phyloP scores from a whole-genome alignment of 2,797 vertebrate species.

The Etheostoma nigrum region DNA sequence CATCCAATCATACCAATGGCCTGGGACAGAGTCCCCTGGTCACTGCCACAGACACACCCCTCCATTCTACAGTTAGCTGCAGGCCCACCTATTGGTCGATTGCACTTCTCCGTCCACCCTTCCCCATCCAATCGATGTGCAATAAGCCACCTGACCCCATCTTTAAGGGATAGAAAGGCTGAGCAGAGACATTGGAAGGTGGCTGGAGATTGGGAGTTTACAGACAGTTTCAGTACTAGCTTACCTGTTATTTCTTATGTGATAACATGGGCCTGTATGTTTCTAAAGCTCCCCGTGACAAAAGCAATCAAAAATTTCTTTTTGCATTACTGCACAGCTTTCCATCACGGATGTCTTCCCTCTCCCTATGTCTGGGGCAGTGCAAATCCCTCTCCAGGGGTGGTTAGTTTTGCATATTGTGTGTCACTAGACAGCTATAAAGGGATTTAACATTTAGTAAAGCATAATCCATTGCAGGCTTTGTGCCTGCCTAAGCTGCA shows the following conservation, averaged over 20 bases:
- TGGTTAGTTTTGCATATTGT: conserved; percentile 89
- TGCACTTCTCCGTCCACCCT: conserved; percentile 55
- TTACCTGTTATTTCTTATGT: conserved; percentile 63
- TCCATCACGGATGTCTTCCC: conserved; percentile 31
- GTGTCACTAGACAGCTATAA: conserved; percentile 86
- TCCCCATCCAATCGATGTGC: conserved; percentile 74
- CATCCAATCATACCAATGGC: conserved; percentile 65
- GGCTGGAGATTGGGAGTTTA: conserved; percentile 45
- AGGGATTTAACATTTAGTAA: conserved; percentile 88
- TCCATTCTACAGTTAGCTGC: conserved; percentile 53
- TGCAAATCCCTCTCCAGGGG: conserved; percentile 83
- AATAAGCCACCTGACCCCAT: conserved; percentile 73
- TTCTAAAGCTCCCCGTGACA: conserved; percentile 60
- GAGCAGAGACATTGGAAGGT: conserved; percentile 62
- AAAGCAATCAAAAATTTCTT: conserved; percentile 72
- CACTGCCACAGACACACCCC: conserved; percentile 44
- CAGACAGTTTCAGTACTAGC: conserved; percentile 61
- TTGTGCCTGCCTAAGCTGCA: conserved; percentile 84
- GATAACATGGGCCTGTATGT: conserved; percentile 49
- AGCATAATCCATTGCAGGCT: conserved; percentile 85
- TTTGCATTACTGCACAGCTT: conserved; percentile 11
- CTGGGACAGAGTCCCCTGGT: conserved; percentile 47
- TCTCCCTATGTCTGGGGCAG: conserved; percentile 51
- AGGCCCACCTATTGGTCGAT: conserved; percentile 57
- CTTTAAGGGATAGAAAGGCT: conserved; percentile 71